phyloP scores from a whole-genome alignment of 2,888 invertebrate species.

The Coelinius sp. region DNA sequence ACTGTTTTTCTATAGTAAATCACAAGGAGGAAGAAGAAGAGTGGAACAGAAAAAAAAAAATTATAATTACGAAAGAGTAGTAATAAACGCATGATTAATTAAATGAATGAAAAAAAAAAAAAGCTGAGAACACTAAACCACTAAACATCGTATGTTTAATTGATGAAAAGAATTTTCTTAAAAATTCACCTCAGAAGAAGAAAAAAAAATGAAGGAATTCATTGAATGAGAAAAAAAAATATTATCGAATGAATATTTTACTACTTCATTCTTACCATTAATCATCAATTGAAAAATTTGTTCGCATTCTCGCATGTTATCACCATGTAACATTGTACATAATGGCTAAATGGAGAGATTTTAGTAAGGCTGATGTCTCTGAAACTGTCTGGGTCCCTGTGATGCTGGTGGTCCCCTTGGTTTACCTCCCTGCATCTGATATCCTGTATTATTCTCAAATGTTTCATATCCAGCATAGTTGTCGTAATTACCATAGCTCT shows the following conservation, averaged over 20 bases:
- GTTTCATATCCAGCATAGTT: constrained; percentile 65
- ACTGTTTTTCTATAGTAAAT: constrained; percentile 22
- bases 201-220: neutral
- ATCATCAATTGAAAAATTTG: constrained; percentile 24
- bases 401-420: constrained; percentile 67
- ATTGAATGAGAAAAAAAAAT: constrained; percentile 9
- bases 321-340: constrained; percentile 42
- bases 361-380: constrained; percentile 70
- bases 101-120: constrained; percentile 1
- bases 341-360: constrained; percentile 38
- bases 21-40: neutral
- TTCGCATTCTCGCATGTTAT: constrained; percentile 23
- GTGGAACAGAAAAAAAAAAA: neutral
- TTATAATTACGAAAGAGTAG: constrained; percentile 1
- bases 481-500: constrained; percentile 70
- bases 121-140: neutral
- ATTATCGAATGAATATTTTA: constrained; percentile 11
- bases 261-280: constrained; percentile 18
- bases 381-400: constrained; percentile 69
- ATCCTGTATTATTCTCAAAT: constrained; percentile 58
- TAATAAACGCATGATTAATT: constrained; percentile 24
- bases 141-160: constrained; percentile 9
- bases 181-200: neutral
- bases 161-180: neutral
- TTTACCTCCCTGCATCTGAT: constrained; percentile 60